These are phyloP conservation scores for Turdus rufiventris DNA, from an alignment of 2,113 vertebrate genomes.

Conservation along the genomic window DNA sequence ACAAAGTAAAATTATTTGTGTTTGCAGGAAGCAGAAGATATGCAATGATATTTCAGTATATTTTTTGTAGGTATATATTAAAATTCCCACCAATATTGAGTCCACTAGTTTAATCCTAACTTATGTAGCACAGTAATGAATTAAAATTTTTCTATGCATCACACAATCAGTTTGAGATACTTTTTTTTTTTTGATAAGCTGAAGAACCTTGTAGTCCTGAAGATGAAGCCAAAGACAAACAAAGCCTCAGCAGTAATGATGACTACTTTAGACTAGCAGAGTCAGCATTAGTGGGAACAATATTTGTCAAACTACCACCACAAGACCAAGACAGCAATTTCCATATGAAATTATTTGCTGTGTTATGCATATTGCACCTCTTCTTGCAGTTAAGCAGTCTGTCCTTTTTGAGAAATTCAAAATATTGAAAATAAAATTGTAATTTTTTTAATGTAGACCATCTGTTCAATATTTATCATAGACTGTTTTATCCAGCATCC, in stretches of 20 bases:
- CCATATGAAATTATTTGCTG: not conserved
- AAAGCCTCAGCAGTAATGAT: slow-evolving; percentile 10
- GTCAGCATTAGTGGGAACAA: not conserved
- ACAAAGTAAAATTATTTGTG: not conserved
- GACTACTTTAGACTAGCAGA: not conserved
- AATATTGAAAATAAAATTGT: not conserved
- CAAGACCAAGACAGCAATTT: slow-evolving; percentile 8
- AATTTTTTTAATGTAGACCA: not conserved
- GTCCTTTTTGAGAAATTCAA: not conserved
- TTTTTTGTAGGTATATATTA: not conserved
- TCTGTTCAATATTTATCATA: not conserved
- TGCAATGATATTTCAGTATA: not conserved
- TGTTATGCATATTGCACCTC: not conserved
- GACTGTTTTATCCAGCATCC: not conserved
- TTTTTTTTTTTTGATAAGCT: not conserved
- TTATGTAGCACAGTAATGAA: not conserved
- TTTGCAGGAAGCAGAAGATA: not conserved
- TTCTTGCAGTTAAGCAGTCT: not conserved
- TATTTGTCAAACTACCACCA: not conserved
- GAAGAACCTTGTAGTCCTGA: not conserved
- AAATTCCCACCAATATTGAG: not conserved
- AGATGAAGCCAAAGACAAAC: not conserved
- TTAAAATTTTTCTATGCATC: not conserved
- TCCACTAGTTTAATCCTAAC: not conserved
- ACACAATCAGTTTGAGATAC: not conserved